Evolutionary conservation across 1,140 invertebrate species (phyloP).

Genomic region (Drosophila murphyi): DNA sequence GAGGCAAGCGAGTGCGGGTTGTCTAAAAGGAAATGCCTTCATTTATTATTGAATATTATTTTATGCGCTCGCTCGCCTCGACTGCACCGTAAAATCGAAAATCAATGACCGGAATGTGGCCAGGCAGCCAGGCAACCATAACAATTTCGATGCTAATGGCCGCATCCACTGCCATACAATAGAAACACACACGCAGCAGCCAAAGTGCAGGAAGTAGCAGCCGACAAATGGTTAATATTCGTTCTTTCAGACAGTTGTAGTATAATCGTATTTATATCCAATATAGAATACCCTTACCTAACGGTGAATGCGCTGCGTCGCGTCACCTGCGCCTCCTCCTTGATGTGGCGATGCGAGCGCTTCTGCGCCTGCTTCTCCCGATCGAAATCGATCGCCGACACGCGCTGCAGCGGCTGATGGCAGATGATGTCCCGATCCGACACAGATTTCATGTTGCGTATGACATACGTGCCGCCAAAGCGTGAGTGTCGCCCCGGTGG

Average conservation of each 20-base stretch:
- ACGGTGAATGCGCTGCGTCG: conserved; percentile 92
- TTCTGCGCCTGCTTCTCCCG: conserved; percentile 88
- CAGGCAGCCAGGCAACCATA: conserved; percentile 53
- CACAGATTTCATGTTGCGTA: conserved; percentile 97
- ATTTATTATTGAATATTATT: conserved; percentile 83
- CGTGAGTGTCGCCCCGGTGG: conserved; percentile 90
- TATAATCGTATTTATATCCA: background rate
- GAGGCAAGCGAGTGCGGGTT: conserved; percentile 30
- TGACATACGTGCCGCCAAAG: conserved; percentile 96
- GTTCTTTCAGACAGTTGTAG: background rate
- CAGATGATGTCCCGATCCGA: conserved; percentile 95
- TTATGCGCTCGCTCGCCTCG: conserved; percentile 71
- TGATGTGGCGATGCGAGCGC: conserved; percentile 85
- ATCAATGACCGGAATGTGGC: conserved; percentile 77
- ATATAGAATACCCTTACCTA: conserved; percentile 83
- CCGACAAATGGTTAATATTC: conserved; percentile 64
- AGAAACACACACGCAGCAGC: conserved; percentile 8
- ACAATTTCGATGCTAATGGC: conserved; percentile 78
- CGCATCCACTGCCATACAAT: conserved; percentile 49
- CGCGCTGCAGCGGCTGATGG: conserved; percentile 92
- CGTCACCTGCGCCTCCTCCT: conserved; percentile 86
- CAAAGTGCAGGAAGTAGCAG: conserved; percentile 73
- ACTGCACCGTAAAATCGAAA: conserved; percentile 77
- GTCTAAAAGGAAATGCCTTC: conserved; percentile 76
- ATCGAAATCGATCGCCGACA: conserved; percentile 91